Evolutionary conservation across 2,888 invertebrate genomes (phyloP).

Genomic region (Notodonta ziczac): DNA sequence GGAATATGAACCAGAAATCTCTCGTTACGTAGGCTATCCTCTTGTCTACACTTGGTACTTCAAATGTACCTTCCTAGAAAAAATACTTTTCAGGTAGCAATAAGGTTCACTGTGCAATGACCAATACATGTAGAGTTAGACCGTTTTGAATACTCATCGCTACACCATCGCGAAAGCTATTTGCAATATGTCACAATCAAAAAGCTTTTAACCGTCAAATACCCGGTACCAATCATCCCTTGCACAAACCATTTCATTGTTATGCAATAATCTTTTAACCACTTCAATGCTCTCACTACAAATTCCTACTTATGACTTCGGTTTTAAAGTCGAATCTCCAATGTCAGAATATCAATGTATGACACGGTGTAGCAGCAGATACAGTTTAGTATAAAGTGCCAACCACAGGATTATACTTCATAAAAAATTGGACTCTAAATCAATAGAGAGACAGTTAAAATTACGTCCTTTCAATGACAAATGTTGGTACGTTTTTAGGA

Average conservation of each 20-base stretch:
- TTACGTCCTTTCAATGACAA: background rate
- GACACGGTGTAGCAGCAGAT: background rate
- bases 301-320: background rate
- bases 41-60: too few species aligned
- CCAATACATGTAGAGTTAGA: too few species aligned
- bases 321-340: background rate
- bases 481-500: background rate
- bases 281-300: too few species aligned
- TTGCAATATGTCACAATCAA: constrained; percentile 32
- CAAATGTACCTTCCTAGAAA: too few species aligned
- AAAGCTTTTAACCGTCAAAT: constrained; percentile 33
- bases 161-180: constrained; percentile 26
- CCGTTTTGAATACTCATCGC: constrained; percentile 7
- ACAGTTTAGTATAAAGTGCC: background rate
- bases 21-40: too few species aligned
- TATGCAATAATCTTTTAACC: background rate
- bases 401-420: background rate
- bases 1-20: too few species aligned
- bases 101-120: too few species aligned
- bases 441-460: background rate
- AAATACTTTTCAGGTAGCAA: too few species aligned
- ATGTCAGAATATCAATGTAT: background rate
- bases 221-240: constrained; percentile 5
- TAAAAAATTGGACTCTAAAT: background rate
- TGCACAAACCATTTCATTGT: background rate